Evolutionary conservation across 2,113 vertebrate genomes (phyloP).

Genomic region (Marmota monax): DNA sequence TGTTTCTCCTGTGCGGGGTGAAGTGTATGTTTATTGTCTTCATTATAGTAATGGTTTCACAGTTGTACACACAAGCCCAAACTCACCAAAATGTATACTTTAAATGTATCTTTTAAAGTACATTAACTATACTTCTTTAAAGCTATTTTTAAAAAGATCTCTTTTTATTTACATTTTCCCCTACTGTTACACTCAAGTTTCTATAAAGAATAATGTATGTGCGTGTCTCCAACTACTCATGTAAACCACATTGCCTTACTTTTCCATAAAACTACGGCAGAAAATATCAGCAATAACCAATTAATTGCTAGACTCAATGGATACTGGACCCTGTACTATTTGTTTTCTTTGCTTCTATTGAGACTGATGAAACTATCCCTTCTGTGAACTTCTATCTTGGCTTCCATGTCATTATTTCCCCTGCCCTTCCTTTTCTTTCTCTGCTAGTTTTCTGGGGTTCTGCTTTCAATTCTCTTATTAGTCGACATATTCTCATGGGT

Average conservation of each 20-base stretch:
- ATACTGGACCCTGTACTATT: background rate
- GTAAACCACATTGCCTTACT: background rate
- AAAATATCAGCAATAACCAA: background rate
- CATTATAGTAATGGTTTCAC: background rate
- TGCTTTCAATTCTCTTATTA: background rate
- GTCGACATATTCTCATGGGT: background rate
- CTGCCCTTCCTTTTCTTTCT: background rate
- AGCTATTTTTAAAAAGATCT: background rate
- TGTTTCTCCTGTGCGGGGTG: background rate
- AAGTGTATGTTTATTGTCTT: background rate
- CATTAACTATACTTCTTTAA: background rate
- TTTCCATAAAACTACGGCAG: background rate
- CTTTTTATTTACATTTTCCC: background rate
- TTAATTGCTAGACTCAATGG: background rate
- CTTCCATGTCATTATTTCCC: background rate
- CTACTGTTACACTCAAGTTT: background rate
- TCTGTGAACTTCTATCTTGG: background rate
- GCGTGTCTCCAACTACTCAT: background rate
- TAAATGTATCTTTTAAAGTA: background rate
- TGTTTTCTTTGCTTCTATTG: background rate
- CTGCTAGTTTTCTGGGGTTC: background rate
- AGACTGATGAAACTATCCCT: background rate
- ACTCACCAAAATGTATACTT: background rate
- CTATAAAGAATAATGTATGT: background rate
- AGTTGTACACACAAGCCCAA: background rate